Evolutionary conservation across 2,797 vertebrate species (phyloP).

Genomic region (Gobio occitaniae): DNA sequence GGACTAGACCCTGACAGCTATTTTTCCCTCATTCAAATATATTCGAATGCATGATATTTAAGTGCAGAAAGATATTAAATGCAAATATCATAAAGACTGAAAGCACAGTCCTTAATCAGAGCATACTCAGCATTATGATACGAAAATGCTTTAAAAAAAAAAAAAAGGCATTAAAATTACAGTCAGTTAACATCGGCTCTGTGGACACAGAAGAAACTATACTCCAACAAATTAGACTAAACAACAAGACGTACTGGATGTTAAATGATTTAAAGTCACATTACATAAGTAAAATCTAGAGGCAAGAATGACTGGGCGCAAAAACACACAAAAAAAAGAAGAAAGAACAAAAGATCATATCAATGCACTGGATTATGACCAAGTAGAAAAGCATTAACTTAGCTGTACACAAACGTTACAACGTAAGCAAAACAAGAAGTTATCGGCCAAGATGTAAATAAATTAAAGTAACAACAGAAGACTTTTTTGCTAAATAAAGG

Average conservation of each 20-base stretch:
- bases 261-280: background rate
- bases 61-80: background rate
- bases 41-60: background rate
- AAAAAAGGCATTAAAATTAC: background rate
- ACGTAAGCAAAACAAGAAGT: background rate
- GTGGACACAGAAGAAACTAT: background rate
- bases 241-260: background rate
- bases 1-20: background rate
- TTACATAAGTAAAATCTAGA: background rate
- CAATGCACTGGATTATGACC: background rate
- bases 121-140: background rate
- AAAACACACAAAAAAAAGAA: too few relatives aligned
- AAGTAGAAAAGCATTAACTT: background rate
- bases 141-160: background rate
- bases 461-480: background rate
- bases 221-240: background rate
- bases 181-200: background rate
- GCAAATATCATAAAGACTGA: background rate
- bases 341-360: background rate
- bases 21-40: background rate
- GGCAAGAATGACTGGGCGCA: too few relatives aligned
- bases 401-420: background rate
- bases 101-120: background rate
- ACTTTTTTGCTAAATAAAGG: background rate
- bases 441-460: background rate